Evolutionary conservation across 2,113 vertebrate species (phyloP), one percentile per base, ranked within the genome.

Genomic region (Lanius collurio): DNA sequence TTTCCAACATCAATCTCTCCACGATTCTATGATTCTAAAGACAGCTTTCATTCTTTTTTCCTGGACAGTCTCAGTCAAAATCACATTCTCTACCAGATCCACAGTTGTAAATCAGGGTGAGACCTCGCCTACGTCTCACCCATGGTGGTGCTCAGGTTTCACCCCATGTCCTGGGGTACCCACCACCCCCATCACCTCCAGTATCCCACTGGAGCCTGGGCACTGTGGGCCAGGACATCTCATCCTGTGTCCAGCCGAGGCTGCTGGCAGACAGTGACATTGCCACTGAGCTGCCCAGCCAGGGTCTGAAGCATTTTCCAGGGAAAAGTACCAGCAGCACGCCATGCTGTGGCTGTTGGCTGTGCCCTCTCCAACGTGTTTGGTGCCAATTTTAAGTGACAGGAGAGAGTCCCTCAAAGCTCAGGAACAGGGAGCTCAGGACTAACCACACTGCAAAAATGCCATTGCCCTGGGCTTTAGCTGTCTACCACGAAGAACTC

Each of bases 261-360:
- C 83, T 64, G 42, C 59, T 87, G 87, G 27, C 47, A 65, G n/a
- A 20, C 37, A 57, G 18, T 5, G 7, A 9, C 1, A 4, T 53
- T 11, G 60, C 30, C 56, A 33, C 27, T n/a, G 68, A 83, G 76
- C 52, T 81, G 56, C 73, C 2, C 22, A 41, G 41, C 56, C 13
- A 52, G 60, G 15, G 20, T 53, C 57, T 73, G 59, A 65, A 60
- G 26, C 1, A 1, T 50, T 80, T 88, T 68, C n/a, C 42, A 41
- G 68, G 62, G 31, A 35, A 60, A 83, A 59, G 15, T 15, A n/a
- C 7, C 11, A 13, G 41, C 5, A 55, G 21, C 6, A 6, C 10
- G 24, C 56, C 19, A 5, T 1, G 2, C 35, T 41, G 8, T 2
- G 47, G 14, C 44, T 71, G 27, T 53, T 0, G 1, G 22, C n/a